Evolutionary conservation across 2,888 invertebrate genomes (phyloP).

Genomic region (Junonia oenone): DNA sequence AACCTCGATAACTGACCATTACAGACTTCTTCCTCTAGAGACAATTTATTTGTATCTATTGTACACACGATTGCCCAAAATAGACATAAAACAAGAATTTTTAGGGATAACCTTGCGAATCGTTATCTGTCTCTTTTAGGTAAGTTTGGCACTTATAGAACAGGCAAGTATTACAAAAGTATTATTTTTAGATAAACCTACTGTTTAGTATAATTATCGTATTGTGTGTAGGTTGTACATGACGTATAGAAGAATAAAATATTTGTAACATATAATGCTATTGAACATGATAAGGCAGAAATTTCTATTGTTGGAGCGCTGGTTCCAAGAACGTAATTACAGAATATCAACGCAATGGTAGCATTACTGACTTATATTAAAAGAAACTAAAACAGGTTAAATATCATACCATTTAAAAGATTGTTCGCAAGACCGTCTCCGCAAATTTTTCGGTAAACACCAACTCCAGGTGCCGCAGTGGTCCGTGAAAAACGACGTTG

Average conservation of each 20-base stretch:
- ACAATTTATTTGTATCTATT: too few species aligned
- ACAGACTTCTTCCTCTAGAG: too few species aligned
- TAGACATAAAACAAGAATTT: too few species aligned
- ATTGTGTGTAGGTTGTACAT: background rate
- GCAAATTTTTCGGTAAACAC: constrained; percentile 63
- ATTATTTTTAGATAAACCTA: background rate
- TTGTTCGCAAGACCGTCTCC: constrained; percentile 47
- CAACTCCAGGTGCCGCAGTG: constrained; percentile 59
- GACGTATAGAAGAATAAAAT: background rate
- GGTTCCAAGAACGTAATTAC: background rate
- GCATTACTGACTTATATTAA: too few species aligned
- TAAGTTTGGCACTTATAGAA: too few species aligned
- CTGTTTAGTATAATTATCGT: background rate
- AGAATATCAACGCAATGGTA: background rate
- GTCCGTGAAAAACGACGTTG: constrained; percentile 49
- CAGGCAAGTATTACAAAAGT: background rate
- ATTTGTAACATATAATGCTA: background rate
- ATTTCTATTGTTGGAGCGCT: background rate
- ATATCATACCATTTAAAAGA: constrained; percentile 43
- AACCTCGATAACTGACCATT: too few species aligned
- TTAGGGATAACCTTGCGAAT: too few species aligned
- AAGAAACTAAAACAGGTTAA: background rate
- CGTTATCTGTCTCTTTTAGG: too few species aligned
- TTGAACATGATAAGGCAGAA: background rate
- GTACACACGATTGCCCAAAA: too few species aligned